Percentiles rank a stretch among this genome's conserved stretches.
Evolutionary conservation across 1,140 invertebrate species (phyloP).

Genomic region (Neotoxoptera formosana): DNA sequence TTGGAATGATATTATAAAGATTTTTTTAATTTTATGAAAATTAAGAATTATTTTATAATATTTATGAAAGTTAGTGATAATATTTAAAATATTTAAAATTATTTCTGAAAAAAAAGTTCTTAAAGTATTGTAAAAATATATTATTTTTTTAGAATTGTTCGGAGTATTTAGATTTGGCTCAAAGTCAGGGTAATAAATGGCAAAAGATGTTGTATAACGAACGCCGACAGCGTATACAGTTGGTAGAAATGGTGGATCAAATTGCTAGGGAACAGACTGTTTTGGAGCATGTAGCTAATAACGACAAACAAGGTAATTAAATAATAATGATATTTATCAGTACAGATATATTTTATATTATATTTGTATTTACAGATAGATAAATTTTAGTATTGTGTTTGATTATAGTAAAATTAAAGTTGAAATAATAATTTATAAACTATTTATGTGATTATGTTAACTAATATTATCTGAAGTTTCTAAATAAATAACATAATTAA

Average conservation of each 20-base stretch:
- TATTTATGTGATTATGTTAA: neutral
- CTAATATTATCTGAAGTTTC: neutral
- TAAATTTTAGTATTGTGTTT: neutral
- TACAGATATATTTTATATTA: neutral
- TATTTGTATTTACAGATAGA: neutral
- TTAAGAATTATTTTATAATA: neutral
- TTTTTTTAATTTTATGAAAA: too few species aligned
- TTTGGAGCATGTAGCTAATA: constrained; percentile 80
- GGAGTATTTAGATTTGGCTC: constrained; percentile 87
- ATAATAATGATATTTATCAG: neutral
- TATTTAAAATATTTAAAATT: neutral
- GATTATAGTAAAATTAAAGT: neutral
- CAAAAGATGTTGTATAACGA: constrained; percentile 91
- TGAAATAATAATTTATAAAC: neutral
- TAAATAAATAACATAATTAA: neutral
- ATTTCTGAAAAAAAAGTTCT: too few species aligned
- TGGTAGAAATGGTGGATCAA: constrained; percentile 97
- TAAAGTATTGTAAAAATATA: neutral
- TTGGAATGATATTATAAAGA: neutral
- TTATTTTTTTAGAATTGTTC: constrained; percentile 75
- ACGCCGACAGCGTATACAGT: constrained; percentile 88
- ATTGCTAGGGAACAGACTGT: constrained; percentile 95
- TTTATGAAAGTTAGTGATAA: neutral
- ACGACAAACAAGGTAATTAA: constrained; percentile 56
- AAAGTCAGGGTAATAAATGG: constrained; percentile 88